Evolutionary conservation across 2,888 invertebrate species (phyloP), one percentile per base, ranked within the genome.

Genomic region (Deladenus siricidicola): DNA sequence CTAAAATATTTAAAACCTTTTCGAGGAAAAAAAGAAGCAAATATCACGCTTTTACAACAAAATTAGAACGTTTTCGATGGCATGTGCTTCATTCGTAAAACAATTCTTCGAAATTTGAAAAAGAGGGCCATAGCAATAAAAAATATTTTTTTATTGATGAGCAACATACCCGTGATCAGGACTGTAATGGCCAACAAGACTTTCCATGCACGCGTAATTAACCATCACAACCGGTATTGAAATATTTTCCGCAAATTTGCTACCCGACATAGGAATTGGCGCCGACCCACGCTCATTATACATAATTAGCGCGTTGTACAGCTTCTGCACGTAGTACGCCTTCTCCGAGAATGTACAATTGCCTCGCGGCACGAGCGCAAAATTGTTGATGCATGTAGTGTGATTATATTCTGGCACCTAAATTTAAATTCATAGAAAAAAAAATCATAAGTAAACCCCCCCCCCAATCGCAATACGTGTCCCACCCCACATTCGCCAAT

Each of bases 201-300:
- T 67, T 26, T 68, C 59, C 71, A 70, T 76, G 47, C 77, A 77
- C 43, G 56, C 62, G 53, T 74, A 66, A 39, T 67, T 66, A 34
- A 77, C 67, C 77, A 77, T 77, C 8, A 75, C 51, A 1, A 78
- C 66, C 4, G 77, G 77, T 17, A 77, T 68, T 4, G 56, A 47
- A n/a, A 74, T 65, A 34, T 60, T 44, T 14, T 71, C 72, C 0
- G 70, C 64, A 47, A 60, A 66, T 49, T 72, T 70, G 10, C 69
- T 65, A 6, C 75, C 76, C 0, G 68, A 65, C 77, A 77, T 78
- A 8, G 70, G 69, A 30, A 73, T 68, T 4, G 74, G 75, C 6
- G 45, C 59, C 50, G 66, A 59, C 10, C 66, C 71, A 3, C 66
- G 63, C 26, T 69, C 63, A 57, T 74, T 76, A 68, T 68, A 76